Evolutionary conservation across 2,113 vertebrate species (phyloP), one percentile per base, ranked within the genome.

Genomic region (Aviceda subcristata): DNA sequence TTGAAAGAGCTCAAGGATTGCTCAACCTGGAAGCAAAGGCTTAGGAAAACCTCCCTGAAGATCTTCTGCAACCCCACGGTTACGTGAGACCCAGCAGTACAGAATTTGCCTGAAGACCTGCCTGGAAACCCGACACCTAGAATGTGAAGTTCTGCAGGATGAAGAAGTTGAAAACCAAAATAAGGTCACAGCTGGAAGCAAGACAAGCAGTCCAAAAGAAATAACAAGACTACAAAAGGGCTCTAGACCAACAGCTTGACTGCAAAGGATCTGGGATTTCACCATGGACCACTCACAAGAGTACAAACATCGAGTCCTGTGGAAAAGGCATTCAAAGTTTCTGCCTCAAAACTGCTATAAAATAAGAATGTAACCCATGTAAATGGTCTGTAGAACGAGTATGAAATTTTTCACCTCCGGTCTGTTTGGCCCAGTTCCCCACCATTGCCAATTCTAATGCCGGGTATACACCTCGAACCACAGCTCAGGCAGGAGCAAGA

Each of bases 11-110:
- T 96, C 84, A 76, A 39, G 81, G 74, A 96, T 94, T 96, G 81
- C 92, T 96, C 93, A 94, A 79, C 57, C 78, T 96, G 93, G 93
- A 96, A 95, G 77, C 32, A 94, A 96, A 95, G 48, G 87, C 87
- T 96, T 93, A 90, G 81, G 57, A 86, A 95, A 94, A 85, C 62
- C 87, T 93, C 81, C 69, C 74, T 68, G 36, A 15, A 85, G 93
- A 87, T 75, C 73, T 80, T 67, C 60, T 72, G 36, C 57, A 91
- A 53, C 8, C 27, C 45, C 57, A 63, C 2, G 4, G 82, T 64
- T 96, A 95, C 13, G 8, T 62, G 94, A 91, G 77, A 95, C 13
- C 34, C 53, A 53, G 66, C 53, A 94, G 66, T 50, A 87, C 69
- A 84, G 68, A 89, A 92, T 83, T 81, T 86, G 93, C 92, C 93